A percentile compares a stretch with the other conserved stretches of the same genome.
Evolutionary conservation across 2,797 vertebrate genomes (phyloP).

Genomic region (Limosa lapponica): DNA sequence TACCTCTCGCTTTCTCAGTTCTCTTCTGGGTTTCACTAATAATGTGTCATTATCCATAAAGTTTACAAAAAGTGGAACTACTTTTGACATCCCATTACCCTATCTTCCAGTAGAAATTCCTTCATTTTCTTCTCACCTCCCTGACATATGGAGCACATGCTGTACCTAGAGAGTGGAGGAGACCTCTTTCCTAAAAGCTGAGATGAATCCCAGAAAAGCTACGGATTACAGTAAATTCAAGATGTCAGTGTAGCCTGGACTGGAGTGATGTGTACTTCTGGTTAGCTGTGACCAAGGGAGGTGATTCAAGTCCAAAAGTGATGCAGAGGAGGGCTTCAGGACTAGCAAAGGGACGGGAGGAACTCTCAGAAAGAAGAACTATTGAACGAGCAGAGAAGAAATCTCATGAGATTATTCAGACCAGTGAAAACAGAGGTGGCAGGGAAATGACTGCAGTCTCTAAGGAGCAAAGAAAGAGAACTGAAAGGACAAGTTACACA

Average conservation of each 20-base stretch:
- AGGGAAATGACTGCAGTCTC: neutral
- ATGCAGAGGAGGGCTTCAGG: neutral
- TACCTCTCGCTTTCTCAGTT: neutral
- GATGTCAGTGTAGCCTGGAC: neutral
- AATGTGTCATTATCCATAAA: neutral
- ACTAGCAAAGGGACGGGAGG: neutral
- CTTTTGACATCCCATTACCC: neutral
- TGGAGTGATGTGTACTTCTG: neutral
- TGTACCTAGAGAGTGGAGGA: neutral
- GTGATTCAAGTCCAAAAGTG: neutral
- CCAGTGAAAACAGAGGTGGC: neutral
- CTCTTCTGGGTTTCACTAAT: neutral
- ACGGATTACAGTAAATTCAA: neutral
- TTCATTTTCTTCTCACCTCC: neutral
- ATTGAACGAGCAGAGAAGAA: neutral
- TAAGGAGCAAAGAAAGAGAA: neutral
- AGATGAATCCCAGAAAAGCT: neutral
- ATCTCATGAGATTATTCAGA: neutral
- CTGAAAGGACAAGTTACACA: neutral
- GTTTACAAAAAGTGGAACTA: neutral
- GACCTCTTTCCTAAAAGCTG: neutral
- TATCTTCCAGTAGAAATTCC: neutral
- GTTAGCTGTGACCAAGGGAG: neutral
- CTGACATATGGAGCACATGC: accelerated
- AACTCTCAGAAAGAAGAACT: neutral